These are phyloP conservation scores for Invenusta paracnida DNA, from an alignment of 2,888 invertebrate species.

Conservation along the genomic window DNA sequence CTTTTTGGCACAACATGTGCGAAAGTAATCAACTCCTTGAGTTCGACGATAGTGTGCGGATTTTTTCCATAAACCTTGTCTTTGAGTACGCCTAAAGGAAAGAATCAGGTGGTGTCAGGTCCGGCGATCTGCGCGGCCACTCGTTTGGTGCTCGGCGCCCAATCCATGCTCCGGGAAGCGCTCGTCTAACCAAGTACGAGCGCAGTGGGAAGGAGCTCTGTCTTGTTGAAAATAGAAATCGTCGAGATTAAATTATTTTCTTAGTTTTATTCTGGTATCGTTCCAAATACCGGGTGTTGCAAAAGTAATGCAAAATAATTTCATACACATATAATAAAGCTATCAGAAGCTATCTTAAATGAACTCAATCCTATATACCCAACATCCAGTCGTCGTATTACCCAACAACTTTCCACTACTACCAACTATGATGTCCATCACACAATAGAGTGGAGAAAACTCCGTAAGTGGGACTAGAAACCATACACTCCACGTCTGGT, in stretches of 20 bases:
- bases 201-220: not conserved
- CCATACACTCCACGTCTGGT: not conserved
- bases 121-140: not conserved
- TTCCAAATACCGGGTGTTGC: no score
- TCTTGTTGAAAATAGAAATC: not conserved
- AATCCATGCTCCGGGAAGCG: slow-evolving; percentile 24
- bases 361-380: not conserved
- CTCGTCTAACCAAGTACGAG: not conserved
- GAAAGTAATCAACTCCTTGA: not conserved
- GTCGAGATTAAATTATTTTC: no score
- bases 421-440: no score
- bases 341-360: not conserved
- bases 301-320: not conserved
- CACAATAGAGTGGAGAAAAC: not conserved
- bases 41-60: not conserved
- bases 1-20: not conserved
- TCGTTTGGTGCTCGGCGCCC: not conserved
- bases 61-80: not conserved
- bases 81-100: not conserved
- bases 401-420: not conserved
- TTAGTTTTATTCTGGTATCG: no score
- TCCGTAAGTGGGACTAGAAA: not conserved
- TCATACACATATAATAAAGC: not conserved
- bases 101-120: not conserved
- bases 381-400: not conserved